Base-by-base conservation (phyloP, 1,140 invertebrate species). In the Brachionus asplanchnoidis region DNA sequence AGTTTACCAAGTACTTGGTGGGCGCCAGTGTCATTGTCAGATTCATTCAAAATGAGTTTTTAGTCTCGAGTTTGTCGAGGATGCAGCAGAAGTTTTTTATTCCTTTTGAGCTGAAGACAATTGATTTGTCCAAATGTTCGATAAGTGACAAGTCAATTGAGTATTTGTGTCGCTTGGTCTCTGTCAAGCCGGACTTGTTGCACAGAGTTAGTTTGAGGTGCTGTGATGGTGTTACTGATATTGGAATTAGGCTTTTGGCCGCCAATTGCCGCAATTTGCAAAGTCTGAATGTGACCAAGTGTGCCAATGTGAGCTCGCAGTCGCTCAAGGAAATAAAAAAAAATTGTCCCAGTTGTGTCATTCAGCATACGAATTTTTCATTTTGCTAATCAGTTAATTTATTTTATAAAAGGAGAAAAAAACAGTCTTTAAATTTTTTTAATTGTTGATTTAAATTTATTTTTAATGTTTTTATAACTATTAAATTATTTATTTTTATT, bases 311-410 rank as follows among this genome's bases (percentile, higher is more conserved):
- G 23, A 77, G 42, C 11, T 11, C 73, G 0, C 73, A 77, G 26
- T 77, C 73, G 1, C 42, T 77, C 11, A 77, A 77, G 28, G 73
- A 77, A 50, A 77, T 77, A 14, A 77, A 77, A 77, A 77, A 77
- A 50, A 77, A 77, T 53, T 77, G 73, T 28, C 73, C 40, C 20
- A 77, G 73, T 77, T 77, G 73, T 50, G 44, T 77, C 14, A 77
- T 77, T 77, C 73, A 77, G 14, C 73, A 77, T 50, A 77, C 73
- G 17, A 77, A 77, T 77, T 77, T 77, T 50, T 77, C 73, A 9
- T 77, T 77, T 50, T 77, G 73, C 42, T 77, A 50, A 50, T 17
- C 28, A 70, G 6, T 26, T 26, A 23, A 3, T 2, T 66, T 23
- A 8, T 23, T 65, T 65, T 65, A 26, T 65, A 26, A 66, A n/a